A percentile compares a stretch with the other conserved stretches of the same genome.
phyloP scores from a whole-genome alignment of 2,797 vertebrate species.

The Parotocinclus haroldoi region DNA sequence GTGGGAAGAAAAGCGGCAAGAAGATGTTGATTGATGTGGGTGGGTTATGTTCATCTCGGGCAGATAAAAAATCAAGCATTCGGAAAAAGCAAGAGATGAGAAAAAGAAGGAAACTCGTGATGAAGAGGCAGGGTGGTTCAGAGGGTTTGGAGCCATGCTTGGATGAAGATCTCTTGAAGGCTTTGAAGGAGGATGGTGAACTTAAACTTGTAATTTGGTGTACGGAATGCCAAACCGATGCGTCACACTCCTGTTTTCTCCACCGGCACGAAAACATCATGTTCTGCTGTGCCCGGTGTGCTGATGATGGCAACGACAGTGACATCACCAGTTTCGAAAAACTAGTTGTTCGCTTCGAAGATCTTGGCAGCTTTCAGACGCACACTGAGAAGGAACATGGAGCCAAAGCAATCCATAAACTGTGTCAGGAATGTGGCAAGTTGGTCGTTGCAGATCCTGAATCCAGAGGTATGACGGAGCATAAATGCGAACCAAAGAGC shows the following conservation, averaged over 20 bases:
- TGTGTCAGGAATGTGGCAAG: slow-evolving; percentile 18
- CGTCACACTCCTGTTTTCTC: neutral
- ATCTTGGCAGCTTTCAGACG: slow-evolving; percentile 5
- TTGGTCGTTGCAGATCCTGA: neutral
- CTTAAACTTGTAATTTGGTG: slow-evolving; percentile 14
- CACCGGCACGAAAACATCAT: neutral
- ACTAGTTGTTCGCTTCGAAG: neutral
- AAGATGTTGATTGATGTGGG: neutral
- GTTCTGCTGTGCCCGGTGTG: slow-evolving; percentile 14
- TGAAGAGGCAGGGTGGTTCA: neutral
- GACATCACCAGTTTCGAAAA: neutral
- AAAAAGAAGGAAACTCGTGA: neutral
- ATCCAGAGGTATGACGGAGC: neutral
- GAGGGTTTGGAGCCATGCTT: neutral
- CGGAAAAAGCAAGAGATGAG: neutral
- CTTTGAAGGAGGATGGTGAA: slow-evolving; percentile 2
- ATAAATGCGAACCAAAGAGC: slow-evolving; percentile 13
- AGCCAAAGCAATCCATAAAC: slow-evolving; percentile 1
- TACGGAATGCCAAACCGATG: neutral
- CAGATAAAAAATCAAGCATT: neutral
- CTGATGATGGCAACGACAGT: neutral
- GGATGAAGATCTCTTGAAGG: slow-evolving; percentile 1
- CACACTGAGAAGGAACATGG: slow-evolving; percentile 27
- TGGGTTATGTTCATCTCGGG: too few species aligned
- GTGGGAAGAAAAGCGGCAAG: neutral